Conservation (phyloP, 2,888 invertebrate genomes). For the Cataglyphis cursor region DNA sequence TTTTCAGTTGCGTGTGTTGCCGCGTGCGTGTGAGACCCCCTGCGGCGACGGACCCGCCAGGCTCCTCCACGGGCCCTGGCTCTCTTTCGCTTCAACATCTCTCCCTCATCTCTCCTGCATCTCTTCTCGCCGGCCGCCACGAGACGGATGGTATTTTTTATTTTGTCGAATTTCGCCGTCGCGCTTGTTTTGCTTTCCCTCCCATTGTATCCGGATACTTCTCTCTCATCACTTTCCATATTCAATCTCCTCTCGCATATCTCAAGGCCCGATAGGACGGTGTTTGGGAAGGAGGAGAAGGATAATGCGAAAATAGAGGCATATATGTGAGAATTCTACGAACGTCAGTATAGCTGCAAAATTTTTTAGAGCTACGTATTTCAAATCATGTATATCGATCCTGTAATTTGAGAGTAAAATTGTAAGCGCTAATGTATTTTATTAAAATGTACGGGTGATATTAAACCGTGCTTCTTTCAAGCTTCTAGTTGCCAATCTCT, state of each 20-base stretch:
- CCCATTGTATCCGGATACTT: conserved; percentile 62
- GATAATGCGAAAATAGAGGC: conserved; percentile 6
- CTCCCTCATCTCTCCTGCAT: conserved; percentile 46
- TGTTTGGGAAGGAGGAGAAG: not conserved
- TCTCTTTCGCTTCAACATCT: conserved; percentile 30
- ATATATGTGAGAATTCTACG: conserved; percentile 11
- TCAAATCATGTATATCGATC: not conserved
- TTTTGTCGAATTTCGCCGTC: conserved; percentile 42
- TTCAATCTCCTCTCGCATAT: conserved; percentile 60
- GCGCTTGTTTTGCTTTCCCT: conserved; percentile 34
- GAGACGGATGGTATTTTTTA: conserved; percentile 49
- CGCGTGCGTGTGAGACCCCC: conserved; percentile 83
- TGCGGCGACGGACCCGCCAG: conserved; percentile 83
- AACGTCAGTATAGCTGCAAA: not conserved
- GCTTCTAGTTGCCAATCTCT: not conserved
- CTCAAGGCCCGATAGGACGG: not conserved
- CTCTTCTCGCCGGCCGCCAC: conserved; percentile 36
- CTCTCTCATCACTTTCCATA: conserved; percentile 72
- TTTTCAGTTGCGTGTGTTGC: conserved; percentile 81
- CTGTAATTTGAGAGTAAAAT: not conserved
- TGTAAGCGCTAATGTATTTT: not conserved
- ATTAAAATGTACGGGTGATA: not conserved
- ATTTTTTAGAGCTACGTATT: not conserved
- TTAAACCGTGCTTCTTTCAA: not conserved
- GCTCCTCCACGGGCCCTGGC: conserved; percentile 61